Conservation (phyloP, 2,113 vertebrate species). For the Piaya cayana region DNA sequence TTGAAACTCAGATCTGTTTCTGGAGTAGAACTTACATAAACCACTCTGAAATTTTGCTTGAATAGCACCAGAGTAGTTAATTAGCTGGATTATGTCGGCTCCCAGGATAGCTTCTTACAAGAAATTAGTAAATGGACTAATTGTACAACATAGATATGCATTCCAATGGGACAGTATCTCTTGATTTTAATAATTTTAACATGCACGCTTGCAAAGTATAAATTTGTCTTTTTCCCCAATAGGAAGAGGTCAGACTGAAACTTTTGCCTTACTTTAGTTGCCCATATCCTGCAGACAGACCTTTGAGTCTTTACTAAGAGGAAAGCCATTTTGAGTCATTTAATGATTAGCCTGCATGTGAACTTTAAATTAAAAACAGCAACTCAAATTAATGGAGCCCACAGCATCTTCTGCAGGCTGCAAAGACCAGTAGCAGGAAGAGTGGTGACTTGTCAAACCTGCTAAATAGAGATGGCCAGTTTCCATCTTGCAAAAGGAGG, state of each 20-base stretch:
- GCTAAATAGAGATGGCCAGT: constrained; percentile 6
- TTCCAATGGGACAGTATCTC: neutral
- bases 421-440: neutral
- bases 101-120: neutral
- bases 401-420: constrained; percentile 5
- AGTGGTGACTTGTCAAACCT: constrained; percentile 6
- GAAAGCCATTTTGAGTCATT: constrained; percentile 1
- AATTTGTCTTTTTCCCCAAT: neutral
- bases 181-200: neutral
- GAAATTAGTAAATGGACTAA: neutral
- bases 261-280: neutral
- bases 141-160: neutral
- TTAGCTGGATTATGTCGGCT: neutral
- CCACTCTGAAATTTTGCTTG: neutral
- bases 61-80: neutral
- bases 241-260: neutral
- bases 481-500: constrained; percentile 28
- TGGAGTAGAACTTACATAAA: neutral
- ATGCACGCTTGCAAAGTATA: neutral
- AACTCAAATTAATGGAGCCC: constrained; percentile 23
- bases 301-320: neutral
- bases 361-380: constrained; percentile 57
- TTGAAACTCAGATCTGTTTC: neutral
- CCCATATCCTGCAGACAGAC: neutral
- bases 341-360: constrained; percentile 32